Base-by-base conservation (phyloP, 1,140 invertebrate genomes). In the Papilio polyxenes region DNA sequence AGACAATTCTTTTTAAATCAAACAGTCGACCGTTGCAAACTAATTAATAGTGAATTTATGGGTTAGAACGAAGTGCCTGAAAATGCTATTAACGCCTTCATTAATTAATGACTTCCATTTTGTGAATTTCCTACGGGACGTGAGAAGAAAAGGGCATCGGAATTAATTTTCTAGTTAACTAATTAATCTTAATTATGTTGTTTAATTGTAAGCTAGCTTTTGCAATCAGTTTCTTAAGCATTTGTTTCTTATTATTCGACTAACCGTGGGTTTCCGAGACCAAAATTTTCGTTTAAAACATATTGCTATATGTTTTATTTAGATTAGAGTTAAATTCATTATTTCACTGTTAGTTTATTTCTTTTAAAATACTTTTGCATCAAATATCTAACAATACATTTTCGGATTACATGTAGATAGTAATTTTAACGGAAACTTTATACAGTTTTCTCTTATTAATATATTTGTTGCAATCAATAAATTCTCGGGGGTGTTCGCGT, bases 141-240 rank as follows among this genome's bases (percentile, higher is more conserved):
- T 72, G 65, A 37, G 65, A 72, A 72, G 65, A 72, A 72, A 72
- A 72, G 65, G 65, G 65, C 65, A 72, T 72, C 65, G 65, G 31
- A 72, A 72, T 72, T 72, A 72, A 72, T 72, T 37, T 72, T 40
- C 65, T 40, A 7, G 23, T 72, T 59, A 59, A 59, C 56, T 9
- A 59, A 59, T 59, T 59, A 20, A 59, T 59, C 56, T 59, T 59
- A 9, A 7, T 59, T 59, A 59, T 59, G 56, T 59, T 20, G 17
- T 59, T 15, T 53, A 56, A 7, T n/a, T 31, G 23, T 31, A 59
- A 20, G n/a, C 9, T 10, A 59, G n/a, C 3, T 59, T 59, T 59
- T 20, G 17, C 56, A 20, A 10, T 17, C 56, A 17, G n/a, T 9
- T 59, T 59, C n/a, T 1, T 8, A 9, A 2, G 56, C 17, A 20